Evolutionary conservation across 2,113 vertebrate genomes (phyloP).

Genomic region (Rynchops niger): DNA sequence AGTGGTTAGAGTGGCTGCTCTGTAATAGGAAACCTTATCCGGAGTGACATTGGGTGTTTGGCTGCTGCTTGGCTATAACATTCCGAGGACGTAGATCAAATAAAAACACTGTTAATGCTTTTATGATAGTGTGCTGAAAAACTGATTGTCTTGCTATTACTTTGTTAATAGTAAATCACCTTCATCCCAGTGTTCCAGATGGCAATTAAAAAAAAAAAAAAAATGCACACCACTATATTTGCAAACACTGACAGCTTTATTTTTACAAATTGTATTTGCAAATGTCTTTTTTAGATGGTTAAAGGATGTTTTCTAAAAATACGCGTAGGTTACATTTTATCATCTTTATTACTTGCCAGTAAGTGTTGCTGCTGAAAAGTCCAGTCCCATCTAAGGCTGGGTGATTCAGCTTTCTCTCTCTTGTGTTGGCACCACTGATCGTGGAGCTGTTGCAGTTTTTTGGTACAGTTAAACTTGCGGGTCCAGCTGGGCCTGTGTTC

Average conservation of each 20-base stretch:
- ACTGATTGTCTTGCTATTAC: background rate
- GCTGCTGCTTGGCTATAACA: background rate
- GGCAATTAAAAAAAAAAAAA: background rate
- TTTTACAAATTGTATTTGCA: background rate
- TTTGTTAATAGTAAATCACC: background rate
- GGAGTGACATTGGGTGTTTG: background rate
- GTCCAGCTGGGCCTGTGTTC: background rate
- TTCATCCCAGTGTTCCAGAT: background rate
- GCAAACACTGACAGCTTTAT: background rate
- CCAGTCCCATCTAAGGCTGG: background rate
- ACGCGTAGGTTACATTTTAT: background rate
- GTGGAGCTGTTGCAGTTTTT: background rate
- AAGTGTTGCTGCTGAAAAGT: background rate
- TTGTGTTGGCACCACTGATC: background rate
- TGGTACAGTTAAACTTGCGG: background rate
- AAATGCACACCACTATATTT: background rate
- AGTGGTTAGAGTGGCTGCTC: background rate
- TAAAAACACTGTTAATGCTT: background rate
- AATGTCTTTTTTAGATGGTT: background rate
- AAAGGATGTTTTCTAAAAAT: constrained; percentile 18
- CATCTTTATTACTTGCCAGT: background rate
- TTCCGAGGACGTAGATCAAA: background rate
- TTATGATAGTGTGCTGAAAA: background rate
- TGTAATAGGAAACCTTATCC: background rate
- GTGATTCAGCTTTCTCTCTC: background rate